phyloP scores from a whole-genome alignment of 2,888 invertebrate genomes.

The Ophion ellenae region DNA sequence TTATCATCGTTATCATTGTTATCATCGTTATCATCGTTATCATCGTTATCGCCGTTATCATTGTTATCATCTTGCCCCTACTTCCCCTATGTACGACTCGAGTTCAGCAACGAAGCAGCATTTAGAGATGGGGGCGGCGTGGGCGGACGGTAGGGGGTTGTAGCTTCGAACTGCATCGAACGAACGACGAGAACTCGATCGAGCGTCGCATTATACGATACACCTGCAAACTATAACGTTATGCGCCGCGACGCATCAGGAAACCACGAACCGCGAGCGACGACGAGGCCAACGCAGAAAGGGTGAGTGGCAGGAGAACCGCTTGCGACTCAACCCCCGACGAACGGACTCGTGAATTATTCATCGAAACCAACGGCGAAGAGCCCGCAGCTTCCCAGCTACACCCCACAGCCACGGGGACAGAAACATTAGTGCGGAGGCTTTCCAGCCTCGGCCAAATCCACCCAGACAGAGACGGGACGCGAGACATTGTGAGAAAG shows the following conservation, averaged over 20 bases:
- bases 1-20: too few relatives aligned
- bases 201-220: constrained; percentile 65
- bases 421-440: constrained; percentile 34
- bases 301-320: constrained; percentile 35
- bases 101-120: not conserved
- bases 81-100: too few relatives aligned
- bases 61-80: too few relatives aligned
- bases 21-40: too few relatives aligned
- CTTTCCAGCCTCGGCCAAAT: constrained; percentile 28
- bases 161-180: constrained; percentile 44
- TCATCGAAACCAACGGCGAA: constrained; percentile 69
- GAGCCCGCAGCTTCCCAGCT: constrained; percentile 18
- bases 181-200: constrained; percentile 50
- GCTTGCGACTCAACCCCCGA: constrained; percentile 51
- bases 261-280: constrained; percentile 44
- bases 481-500: not conserved
- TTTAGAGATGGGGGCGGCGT: not conserved
- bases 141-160: not conserved
- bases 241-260: constrained; percentile 55
- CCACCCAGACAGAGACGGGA: not conserved
- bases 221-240: constrained; percentile 70
- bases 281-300: not conserved
- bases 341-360: constrained; percentile 79
- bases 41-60: too few relatives aligned
- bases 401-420: constrained; percentile 15